Base-by-base conservation (phyloP, 1,140 invertebrate genomes). In the Papilio helenus region DNA sequence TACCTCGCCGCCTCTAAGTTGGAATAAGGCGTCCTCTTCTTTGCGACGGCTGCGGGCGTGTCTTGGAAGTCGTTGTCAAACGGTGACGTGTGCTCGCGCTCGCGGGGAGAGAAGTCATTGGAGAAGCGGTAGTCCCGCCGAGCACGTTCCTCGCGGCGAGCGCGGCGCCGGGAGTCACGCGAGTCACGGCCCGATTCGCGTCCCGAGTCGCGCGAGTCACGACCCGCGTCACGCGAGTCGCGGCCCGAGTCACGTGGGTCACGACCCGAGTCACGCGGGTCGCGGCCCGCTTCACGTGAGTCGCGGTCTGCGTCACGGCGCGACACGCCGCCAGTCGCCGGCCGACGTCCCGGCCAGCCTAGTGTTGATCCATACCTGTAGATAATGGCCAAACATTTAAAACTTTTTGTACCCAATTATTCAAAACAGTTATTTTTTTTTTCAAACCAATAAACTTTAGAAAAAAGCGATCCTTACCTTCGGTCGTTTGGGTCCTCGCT, bases 1-100 rank as follows among this genome's bases (percentile, higher is more conserved):
- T 68, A 93, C 92, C 92, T 91, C 2, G 92, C 90, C 8, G 89
- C 92, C 55, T 94, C 93, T 84, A 95, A 81, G 46, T n/a, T 93
- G 49, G 84, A 85, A 83, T 90, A 94, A 2, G 92, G 88, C n/a
- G 91, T 83, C 12, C 89, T 82, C 79, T 92, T 93, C 85, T 90
- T 94, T 5, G 65, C 72, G 20, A 58, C 85, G 2, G 91, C 76
- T 83, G 92, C 65, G 83, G 95, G 72, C 82, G 84, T 80, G 49
- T 95, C 88, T 89, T 95, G 95, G 83, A 97, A 97, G 84, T 97
- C 96, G 85, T 97, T 96, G 86, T 97, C 97, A 88, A 97, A 97
- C 0, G 96, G 95, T 20, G 96, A 96, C 14, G 95, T 95, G 83
- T 96, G 95, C 3, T 95, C 95, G 85, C 88, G 86, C 44, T 95